Base-by-base conservation (phyloP, 2,888 invertebrate genomes). In the Apodemia zela region DNA sequence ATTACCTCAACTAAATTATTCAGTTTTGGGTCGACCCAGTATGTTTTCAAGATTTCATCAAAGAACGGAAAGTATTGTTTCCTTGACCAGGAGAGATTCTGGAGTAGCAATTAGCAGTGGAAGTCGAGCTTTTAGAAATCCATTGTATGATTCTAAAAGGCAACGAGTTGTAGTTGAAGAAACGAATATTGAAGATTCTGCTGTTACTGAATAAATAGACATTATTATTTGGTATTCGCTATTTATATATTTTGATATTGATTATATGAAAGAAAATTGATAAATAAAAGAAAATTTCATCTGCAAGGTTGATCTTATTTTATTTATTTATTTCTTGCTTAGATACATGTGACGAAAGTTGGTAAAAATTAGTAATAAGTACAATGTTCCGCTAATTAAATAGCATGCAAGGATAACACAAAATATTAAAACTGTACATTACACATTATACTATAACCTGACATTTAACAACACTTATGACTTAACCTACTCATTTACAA, bases 61-160 rank as follows among this genome's bases (percentile, higher is more conserved):
- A 21, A 79, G 90, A 60, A 83, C 87, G 6, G 90, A 90, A 1
- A 90, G 90, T 70, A 77, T 89, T 0, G 84, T 90, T 8, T 87
- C 88, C 29, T 71, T 90, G 67, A 86, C 89, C 0, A 69, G 89
- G 62, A 78, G 87, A 62, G 88, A 87, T 67, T 90, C 90, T 3
- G 72, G 73, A 0, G 73, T 76, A 0, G 79, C 73, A 1, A 68
- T 78, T 49, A 71, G 74, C 8, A 64, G 75, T 6, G 71, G 70
- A 5, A 74, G 78, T 42, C 81, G 84, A 0, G 84, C 87, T 0
- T 90, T 90, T 65, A 85, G 87, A 29, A 90, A 90, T 72, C 90
- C 90, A 0, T 67, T 90, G 69, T 90, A 89, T 69, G 80, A 86
- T 65, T 89, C 89, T 0, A 86, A 77, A 74, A 83, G 87, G 72